A percentile compares a stretch with the other conserved stretches of the same genome.
Evolutionary conservation across 2,888 invertebrate species (phyloP).

Genomic region (Drosophila maculinotata): DNA sequence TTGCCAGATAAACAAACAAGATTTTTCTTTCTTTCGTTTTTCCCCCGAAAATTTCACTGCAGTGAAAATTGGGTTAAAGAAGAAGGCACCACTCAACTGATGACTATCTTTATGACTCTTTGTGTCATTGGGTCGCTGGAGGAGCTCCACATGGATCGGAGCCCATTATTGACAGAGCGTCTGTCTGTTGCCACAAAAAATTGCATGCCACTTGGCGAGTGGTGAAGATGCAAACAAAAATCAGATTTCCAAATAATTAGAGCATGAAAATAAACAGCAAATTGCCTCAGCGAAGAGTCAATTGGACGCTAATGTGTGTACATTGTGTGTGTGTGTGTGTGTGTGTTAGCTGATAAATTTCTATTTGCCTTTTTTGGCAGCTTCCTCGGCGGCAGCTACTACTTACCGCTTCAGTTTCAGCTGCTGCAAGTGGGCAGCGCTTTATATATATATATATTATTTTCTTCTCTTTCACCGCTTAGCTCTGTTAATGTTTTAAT

Average conservation of each 20-base stretch:
- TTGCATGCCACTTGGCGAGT: slow-evolving; percentile 50
- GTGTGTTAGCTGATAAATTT: slow-evolving; percentile 55
- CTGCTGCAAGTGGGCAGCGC: slow-evolving; percentile 56
- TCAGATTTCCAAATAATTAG: slow-evolving; percentile 78
- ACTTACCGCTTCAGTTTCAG: slow-evolving; percentile 55
- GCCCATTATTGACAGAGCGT: slow-evolving; percentile 29
- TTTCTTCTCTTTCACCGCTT: slow-evolving; percentile 44
- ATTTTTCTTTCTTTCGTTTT: slow-evolving; percentile 54
- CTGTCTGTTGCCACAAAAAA: slow-evolving; percentile 13
- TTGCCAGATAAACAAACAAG: slow-evolving; percentile 68
- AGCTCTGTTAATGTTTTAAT: slow-evolving; percentile 60
- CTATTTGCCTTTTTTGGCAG: slow-evolving; percentile 76
- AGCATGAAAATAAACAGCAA: slow-evolving; percentile 78
- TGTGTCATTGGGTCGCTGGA: slow-evolving; percentile 51
- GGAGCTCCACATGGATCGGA: slow-evolving; percentile 12
- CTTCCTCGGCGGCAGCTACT: slow-evolving; percentile 50
- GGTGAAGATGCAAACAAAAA: slow-evolving; percentile 49
- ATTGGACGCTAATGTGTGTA: slow-evolving; percentile 10
- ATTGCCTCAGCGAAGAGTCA: slow-evolving; percentile 51
- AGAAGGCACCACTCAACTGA: slow-evolving; percentile 28
- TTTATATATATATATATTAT: slow-evolving; percentile 24
- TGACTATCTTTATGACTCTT: slow-evolving; percentile 44
- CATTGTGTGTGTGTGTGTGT: slow-evolving; percentile 22
- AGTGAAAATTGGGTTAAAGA: slow-evolving; percentile 74
- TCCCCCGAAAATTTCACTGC: slow-evolving; percentile 64